Conservation (phyloP, 2,113 vertebrate species). For the Hippocampus guttulatus region DNA sequence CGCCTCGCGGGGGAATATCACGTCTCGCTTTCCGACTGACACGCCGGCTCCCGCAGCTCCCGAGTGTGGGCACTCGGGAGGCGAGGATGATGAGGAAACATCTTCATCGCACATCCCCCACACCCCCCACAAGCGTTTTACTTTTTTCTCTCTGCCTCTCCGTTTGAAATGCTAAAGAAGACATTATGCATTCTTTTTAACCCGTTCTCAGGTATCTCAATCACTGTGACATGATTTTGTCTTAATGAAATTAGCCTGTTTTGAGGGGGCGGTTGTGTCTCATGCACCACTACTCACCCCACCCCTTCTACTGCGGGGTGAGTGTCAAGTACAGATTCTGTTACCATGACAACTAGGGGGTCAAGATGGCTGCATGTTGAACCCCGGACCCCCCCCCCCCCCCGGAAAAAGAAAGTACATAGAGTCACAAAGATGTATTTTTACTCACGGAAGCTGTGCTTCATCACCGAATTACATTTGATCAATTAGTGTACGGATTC, state of each 20-base stretch:
- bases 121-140: conserved; percentile 2
- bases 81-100: conserved; percentile 20
- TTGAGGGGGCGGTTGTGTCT: neutral
- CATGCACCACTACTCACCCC: neutral
- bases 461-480: neutral
- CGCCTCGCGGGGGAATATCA: conserved; percentile 35
- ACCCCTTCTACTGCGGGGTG: neutral
- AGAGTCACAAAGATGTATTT: neutral
- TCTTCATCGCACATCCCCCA: conserved; percentile 11
- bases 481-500: too few species aligned
- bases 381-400: too few species aligned
- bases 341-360: neutral
- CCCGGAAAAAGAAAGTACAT: neutral
- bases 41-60: conserved; percentile 19
- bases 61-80: conserved; percentile 16
- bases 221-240: neutral
- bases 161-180: neutral
- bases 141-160: conserved; percentile 6
- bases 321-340: neutral
- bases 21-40: conserved; percentile 30
- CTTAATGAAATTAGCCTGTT: neutral
- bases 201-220: neutral
- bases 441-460: neutral
- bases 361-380: too few species aligned
- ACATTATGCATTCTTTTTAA: neutral